Base-by-base conservation (phyloP, 1,140 invertebrate species). In the Ceratina calcarata region DNA sequence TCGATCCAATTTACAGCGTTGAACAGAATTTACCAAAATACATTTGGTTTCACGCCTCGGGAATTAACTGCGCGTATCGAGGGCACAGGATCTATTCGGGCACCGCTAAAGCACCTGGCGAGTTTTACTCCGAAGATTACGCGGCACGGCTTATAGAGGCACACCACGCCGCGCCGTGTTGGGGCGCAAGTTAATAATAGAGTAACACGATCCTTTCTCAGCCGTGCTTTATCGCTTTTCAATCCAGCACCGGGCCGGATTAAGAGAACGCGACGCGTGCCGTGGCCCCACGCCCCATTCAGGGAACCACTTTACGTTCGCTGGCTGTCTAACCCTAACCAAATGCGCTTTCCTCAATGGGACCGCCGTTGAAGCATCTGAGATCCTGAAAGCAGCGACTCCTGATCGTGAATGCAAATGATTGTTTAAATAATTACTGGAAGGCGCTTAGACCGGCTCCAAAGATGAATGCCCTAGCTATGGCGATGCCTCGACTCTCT, bases 131-230 rank as follows among this genome's bases (percentile, higher is more conserved):
- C 15, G 55, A n/a, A 57, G 16, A n/a, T 57, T 57, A 57, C 55
- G n/a, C 55, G 55, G 1, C 37, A 10, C n/a, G 55, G 55, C 55
- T 57, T 57, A n/a, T n/a, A 57, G 15, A 57, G 13, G 55, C 55
- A 57, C 37, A 45, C 37, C 37, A 6, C 37, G 37, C 6, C 37
- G 37, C 37, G 37, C 37, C 37, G 37, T 45, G 55, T 57, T 13
- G n/a, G 55, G n/a, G n/a, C n/a, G 55, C 37, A 57, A 57, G 55
- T 57, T 57, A 57, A 57, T 57, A 57, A 57, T 57, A 57, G 55
- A 57, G 55, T 57, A 57, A 57, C 55, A n/a, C 15, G 55, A 57
- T 57, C 55, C 16, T 45, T 45, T n/a, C 55, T 57, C 55, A 57
- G 55, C n/a, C n/a, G 55, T n/a, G 55, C 55, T 57, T 57, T 57